Base-by-base conservation (phyloP, 2,888 invertebrate species). In the Therioaphis trifolii region DNA sequence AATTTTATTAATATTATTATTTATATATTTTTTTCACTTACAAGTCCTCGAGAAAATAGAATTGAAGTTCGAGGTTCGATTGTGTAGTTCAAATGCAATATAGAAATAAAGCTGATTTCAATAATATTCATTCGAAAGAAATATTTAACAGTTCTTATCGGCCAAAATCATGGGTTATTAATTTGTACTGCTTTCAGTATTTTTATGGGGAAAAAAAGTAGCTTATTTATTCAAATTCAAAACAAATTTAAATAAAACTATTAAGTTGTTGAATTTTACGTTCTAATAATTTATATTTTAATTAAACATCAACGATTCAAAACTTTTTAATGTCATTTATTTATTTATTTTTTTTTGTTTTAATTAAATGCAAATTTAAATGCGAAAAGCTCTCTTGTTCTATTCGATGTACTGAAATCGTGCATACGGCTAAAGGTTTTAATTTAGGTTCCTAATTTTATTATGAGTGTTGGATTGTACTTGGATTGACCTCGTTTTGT, bases 361-460 rank as follows among this genome's bases (percentile, higher is more conserved):
- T 75, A 75, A 75, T 61, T 75, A 61, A 75, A 75, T 61, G 43
- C 18, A 3, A 43, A 75, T 75, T 58, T 75, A 75, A 61, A 24
- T 61, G 43, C 15, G 3, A 5, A 55, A 35, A 74, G 52, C 74
- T 21, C 4, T 18, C 55, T 9, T n/a, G n/a, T n/a, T n/a, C n/a
- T n/a, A n/a, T n/a, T n/a, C n/a, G n/a, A n/a, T n/a, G n/a, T n/a
- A n/a, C n/a, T n/a, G n/a, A n/a, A n/a, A n/a, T n/a, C n/a, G n/a
- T n/a, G n/a, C n/a, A n/a, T n/a, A n/a, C n/a, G n/a, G n/a, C n/a
- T n/a, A n/a, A n/a, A n/a, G n/a, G n/a, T n/a, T n/a, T n/a, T n/a
- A n/a, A n/a, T n/a, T n/a, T n/a, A n/a, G n/a, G n/a, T n/a, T n/a
- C n/a, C n/a, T n/a, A n/a, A n/a, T n/a, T n/a, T n/a, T n/a, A n/a